Evolutionary conservation across 2,888 invertebrate genomes (phyloP).

Genomic region (Netelia melanura): DNA sequence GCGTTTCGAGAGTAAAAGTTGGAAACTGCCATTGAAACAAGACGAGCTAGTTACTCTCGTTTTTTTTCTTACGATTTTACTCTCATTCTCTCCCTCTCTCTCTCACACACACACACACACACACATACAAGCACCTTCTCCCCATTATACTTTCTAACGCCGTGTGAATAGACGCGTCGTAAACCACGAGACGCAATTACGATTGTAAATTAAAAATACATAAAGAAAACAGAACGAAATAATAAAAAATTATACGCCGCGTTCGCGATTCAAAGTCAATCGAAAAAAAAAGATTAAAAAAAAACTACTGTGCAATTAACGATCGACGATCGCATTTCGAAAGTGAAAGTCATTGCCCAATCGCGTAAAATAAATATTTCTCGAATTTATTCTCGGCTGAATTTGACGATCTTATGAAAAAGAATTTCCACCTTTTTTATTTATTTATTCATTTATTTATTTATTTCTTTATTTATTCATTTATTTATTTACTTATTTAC

Average conservation of each 20-base stretch:
- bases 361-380: constrained; percentile 5
- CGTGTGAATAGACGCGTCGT: neutral
- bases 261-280: constrained; percentile 20
- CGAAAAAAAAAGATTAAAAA: constrained; percentile 8
- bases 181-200: constrained; percentile 18
- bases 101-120: neutral
- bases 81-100: constrained; percentile 11
- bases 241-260: constrained; percentile 7
- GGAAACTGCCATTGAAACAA: constrained; percentile 26
- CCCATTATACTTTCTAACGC: constrained; percentile 41
- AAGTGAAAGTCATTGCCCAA: constrained; percentile 24
- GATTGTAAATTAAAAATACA: too few species aligned
- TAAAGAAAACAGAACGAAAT: neutral
- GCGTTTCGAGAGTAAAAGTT: constrained; percentile 32
- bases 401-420: neutral
- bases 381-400: neutral
- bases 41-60: constrained; percentile 49
- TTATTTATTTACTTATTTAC: too few species aligned
- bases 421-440: too few species aligned
- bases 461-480: too few species aligned
- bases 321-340: neutral
- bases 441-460: too few species aligned
- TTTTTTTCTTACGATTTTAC: constrained; percentile 36
- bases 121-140: constrained; percentile 8
- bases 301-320: neutral